Evolutionary conservation across 2,113 vertebrate species (phyloP).

Genomic region (Rhabdomys dilectus): DNA sequence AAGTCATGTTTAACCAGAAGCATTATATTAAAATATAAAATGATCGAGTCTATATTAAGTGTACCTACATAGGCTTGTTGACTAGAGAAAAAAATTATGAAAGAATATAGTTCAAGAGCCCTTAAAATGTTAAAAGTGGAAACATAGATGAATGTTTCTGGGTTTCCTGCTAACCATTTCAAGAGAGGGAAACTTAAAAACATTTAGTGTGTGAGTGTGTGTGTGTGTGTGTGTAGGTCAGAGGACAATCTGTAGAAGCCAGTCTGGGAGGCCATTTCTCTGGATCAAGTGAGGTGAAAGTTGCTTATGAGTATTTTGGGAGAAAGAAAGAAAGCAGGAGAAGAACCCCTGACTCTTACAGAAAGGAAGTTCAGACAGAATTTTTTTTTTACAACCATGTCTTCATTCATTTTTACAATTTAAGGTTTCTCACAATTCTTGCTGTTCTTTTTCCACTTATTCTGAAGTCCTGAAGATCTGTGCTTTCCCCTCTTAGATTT

Average conservation of each 20-base stretch:
- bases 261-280: not conserved
- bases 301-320: not conserved
- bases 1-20: constrained; percentile 50
- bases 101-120: constrained; percentile 29
- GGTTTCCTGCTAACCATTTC: not conserved
- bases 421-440: not conserved
- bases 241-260: no score
- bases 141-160: constrained; percentile 32
- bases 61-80: not conserved
- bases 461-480: constrained; percentile 61
- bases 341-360: not conserved
- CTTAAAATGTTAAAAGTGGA: constrained; percentile 47
- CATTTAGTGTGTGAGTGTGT: not conserved
- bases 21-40: constrained; percentile 8
- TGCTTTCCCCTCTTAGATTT: constrained; percentile 59
- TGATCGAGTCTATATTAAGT: constrained; percentile 25
- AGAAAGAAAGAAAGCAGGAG: constrained; percentile 8
- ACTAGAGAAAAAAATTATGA: constrained; percentile 34
- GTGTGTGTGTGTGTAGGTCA: not conserved
- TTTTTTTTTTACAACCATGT: not conserved
- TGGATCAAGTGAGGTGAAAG: constrained; percentile 23
- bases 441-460: constrained; percentile 64
- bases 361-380: not conserved
- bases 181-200: not conserved
- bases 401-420: constrained; percentile 13